Conservation (phyloP, 2,113 vertebrate species). For the Lepidothrix coronata region DNA sequence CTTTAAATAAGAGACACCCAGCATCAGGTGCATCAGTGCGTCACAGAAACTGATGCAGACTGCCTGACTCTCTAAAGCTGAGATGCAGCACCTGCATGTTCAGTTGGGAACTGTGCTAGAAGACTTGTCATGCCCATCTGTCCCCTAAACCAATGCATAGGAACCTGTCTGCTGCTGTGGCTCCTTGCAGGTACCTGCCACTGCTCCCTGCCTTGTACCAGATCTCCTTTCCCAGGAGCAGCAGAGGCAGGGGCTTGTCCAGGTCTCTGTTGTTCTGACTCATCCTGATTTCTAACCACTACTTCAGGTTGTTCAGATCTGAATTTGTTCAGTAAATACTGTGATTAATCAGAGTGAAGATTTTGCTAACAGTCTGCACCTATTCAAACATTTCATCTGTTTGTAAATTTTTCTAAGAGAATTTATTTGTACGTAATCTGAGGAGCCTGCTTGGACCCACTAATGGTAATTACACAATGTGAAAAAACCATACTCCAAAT, state of each 20-base stretch:
- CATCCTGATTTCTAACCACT: background rate
- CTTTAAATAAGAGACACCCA: background rate
- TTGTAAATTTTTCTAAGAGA: background rate
- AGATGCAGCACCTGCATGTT: background rate
- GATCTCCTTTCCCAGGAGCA: background rate
- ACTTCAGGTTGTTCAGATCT: background rate
- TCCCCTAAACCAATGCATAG: background rate
- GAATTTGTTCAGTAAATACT: background rate
- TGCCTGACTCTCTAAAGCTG: background rate
- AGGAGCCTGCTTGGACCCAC: background rate
- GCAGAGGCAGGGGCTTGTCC: background rate
- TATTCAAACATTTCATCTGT: background rate
- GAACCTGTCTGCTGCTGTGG: background rate
- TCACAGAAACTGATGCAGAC: background rate
- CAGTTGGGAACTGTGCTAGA: background rate
- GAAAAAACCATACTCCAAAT: background rate
- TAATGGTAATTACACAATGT: background rate
- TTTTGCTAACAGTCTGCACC: background rate
- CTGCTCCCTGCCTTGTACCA: rapidly evolving
- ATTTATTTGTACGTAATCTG: background rate
- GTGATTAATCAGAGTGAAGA: background rate
- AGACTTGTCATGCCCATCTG: background rate
- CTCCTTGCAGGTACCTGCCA: background rate
- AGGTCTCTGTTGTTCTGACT: background rate
- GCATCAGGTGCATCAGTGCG: no score